A percentile compares a stretch with the other conserved stretches of the same genome.
Evolutionary conservation across 64 coral and sea anemone genomes (phyloP).

Genomic region (Trachythela sp.): DNA sequence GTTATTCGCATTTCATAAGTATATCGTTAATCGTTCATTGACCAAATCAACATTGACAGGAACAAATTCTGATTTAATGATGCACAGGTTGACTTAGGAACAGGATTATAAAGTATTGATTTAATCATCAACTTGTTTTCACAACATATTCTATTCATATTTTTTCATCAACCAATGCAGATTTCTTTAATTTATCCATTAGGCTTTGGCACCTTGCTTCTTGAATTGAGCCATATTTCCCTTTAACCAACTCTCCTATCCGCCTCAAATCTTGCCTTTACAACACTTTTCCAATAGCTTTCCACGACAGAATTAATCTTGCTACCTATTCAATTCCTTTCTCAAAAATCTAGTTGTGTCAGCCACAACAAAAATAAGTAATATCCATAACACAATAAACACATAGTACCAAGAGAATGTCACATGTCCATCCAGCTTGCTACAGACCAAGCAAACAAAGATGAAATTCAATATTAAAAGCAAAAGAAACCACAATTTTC

Average conservation of each 20-base stretch:
- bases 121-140: too few species aligned
- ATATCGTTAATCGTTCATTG: too few species aligned
- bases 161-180: too few species aligned
- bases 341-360: slow-evolving; percentile 34
- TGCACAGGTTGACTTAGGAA: too few species aligned
- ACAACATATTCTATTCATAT: too few species aligned
- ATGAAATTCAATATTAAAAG: slow-evolving; percentile 59
- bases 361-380: slow-evolving; percentile 55
- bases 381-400: slow-evolving; percentile 75
- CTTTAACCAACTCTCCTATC: background rate
- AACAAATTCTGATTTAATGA: too few species aligned
- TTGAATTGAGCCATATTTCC: background rate
- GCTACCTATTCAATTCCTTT: background rate
- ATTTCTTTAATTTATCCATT: too few species aligned
- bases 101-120: too few species aligned
- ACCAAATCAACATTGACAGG: too few species aligned
- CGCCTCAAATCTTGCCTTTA: background rate
- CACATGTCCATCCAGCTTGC: slow-evolving; percentile 57
- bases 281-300: background rate
- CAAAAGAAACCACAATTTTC: slow-evolving; percentile 83
- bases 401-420: slow-evolving; percentile 62
- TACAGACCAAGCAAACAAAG: slow-evolving; percentile 71
- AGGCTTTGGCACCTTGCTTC: too few species aligned
- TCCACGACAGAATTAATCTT: background rate
- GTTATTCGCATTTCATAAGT: too few species aligned